A percentile compares a stretch with the other conserved stretches of the same genome.
phyloP scores from a whole-genome alignment of 2,797 vertebrate genomes.

The Melanotaenia parkinsoni region DNA sequence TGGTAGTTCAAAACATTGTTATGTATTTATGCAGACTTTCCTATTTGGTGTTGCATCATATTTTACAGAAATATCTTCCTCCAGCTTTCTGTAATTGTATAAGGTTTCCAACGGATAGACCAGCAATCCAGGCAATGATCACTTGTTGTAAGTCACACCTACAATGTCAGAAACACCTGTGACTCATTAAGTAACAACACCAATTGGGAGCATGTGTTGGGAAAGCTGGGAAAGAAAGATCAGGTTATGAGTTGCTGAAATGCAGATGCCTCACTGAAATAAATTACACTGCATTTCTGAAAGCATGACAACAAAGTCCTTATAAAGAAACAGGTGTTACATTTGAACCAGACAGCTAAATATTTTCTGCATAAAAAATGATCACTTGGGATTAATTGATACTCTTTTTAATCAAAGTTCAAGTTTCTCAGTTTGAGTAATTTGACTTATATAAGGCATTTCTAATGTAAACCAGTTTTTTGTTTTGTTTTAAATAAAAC shows the following conservation, averaged over 20 bases:
- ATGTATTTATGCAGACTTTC: background rate
- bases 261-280: slow-evolving; percentile 8
- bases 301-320: slow-evolving; percentile 6
- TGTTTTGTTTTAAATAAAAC: background rate
- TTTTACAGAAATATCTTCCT: background rate
- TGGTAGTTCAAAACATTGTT: background rate
- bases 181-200: slow-evolving; percentile 30
- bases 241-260: slow-evolving; percentile 2
- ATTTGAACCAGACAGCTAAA: background rate
- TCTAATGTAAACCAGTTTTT: background rate
- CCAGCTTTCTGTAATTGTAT: background rate
- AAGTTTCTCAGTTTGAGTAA: background rate
- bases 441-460: background rate
- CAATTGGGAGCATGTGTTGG: slow-evolving; percentile 10
- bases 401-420: background rate
- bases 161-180: slow-evolving; percentile 20
- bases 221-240: slow-evolving; percentile 5
- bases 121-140: slow-evolving; percentile 1
- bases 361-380: background rate
- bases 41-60: background rate
- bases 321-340: slow-evolving; percentile 14
- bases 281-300: background rate
- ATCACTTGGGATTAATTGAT: too few species aligned
- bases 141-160: slow-evolving; percentile 13
- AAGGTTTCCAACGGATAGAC: slow-evolving; percentile 6